Conservation (phyloP, 2,113 vertebrate genomes). For the Strix aluco region DNA sequence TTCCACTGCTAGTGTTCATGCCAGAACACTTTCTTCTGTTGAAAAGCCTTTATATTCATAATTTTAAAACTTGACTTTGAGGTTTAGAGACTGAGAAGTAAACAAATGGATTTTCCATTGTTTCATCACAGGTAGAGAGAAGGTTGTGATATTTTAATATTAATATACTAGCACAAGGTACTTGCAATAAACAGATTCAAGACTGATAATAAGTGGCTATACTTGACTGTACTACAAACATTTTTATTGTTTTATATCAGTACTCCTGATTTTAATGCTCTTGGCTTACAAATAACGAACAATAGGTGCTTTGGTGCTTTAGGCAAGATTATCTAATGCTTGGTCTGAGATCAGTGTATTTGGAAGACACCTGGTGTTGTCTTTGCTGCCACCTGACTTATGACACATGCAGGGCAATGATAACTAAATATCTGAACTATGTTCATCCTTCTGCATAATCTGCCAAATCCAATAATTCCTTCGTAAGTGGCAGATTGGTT, state of each 20-base stretch:
- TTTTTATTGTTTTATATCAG: background rate
- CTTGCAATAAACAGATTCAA: background rate
- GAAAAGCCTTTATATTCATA: background rate
- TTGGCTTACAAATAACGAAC: background rate
- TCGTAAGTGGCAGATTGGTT: background rate
- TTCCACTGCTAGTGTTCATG: background rate
- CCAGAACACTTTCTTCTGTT: background rate
- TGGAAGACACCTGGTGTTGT: background rate
- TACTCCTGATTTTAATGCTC: background rate
- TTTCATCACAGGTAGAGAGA: background rate
- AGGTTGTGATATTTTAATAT: background rate
- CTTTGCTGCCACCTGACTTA: background rate
- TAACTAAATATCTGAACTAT: background rate
- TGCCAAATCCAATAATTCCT: background rate
- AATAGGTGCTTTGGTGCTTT: background rate
- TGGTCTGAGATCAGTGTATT: background rate
- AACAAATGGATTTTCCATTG: background rate
- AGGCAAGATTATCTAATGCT: background rate
- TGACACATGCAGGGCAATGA: background rate
- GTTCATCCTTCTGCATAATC: background rate
- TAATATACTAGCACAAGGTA: background rate
- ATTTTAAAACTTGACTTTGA: background rate
- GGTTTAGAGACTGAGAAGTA: background rate
- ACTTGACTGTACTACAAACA: background rate
- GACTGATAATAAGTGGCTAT: background rate